Evolutionary conservation across 2,113 vertebrate genomes (phyloP).

Genomic region (Strix aluco): DNA sequence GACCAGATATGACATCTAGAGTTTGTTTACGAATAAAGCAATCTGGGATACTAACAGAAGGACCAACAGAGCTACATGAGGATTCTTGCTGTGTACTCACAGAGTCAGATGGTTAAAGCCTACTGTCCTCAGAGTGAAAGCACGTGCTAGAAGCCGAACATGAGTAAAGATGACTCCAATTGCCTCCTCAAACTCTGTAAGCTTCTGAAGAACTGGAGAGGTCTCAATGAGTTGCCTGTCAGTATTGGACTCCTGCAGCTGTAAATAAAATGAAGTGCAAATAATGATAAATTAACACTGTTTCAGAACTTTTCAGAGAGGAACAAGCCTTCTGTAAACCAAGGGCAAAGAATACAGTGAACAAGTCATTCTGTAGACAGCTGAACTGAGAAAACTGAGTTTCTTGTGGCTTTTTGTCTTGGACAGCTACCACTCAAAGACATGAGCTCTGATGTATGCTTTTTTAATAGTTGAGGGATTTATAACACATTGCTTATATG

Average conservation of each 20-base stretch:
- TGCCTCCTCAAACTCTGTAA: slow-evolving; percentile 91
- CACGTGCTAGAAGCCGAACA: slow-evolving; percentile 90
- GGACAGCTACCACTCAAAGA: neutral
- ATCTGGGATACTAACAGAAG: neutral
- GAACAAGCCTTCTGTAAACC: neutral
- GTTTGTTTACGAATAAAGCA: neutral
- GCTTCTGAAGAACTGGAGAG: slow-evolving; percentile 96
- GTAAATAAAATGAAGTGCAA: slow-evolving; percentile 27
- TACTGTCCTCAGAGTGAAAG: slow-evolving; percentile 95
- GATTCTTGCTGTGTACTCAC: slow-evolving; percentile 77
- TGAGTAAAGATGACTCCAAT: slow-evolving; percentile 96
- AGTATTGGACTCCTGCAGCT: slow-evolving; percentile 95
- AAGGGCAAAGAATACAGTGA: neutral
- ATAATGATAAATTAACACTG: neutral
- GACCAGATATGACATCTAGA: neutral
- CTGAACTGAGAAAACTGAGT: neutral
- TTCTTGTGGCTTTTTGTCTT: neutral
- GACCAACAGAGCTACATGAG: neutral
- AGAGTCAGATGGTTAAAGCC: slow-evolving; percentile 99
- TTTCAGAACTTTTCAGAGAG: neutral
- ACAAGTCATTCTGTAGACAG: neutral
- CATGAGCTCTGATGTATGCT: neutral
- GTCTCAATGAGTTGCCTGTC: slow-evolving; percentile 96
- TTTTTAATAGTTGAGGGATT: neutral
- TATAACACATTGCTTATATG: neutral